A percentile compares a stretch with the other conserved stretches of the same genome.
phyloP scores from a whole-genome alignment of 1,140 invertebrate genomes.

The Aphelenchoides besseyi region DNA sequence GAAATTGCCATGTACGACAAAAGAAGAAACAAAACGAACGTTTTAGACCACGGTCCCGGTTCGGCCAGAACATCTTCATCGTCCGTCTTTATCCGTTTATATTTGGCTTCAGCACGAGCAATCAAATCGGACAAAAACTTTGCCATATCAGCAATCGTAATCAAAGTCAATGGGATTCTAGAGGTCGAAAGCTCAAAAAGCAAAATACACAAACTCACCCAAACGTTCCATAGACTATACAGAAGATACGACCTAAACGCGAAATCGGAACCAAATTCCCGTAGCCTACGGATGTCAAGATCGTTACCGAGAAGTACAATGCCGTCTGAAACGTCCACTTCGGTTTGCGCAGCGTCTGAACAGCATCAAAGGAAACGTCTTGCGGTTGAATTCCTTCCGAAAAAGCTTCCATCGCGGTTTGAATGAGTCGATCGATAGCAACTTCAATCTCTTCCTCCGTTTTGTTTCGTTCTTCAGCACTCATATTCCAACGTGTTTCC shows the following conservation, averaged over 20 bases:
- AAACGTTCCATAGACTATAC: constrained; percentile 44
- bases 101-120: constrained; percentile 22
- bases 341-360: constrained; percentile 4
- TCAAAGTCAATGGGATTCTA: constrained; percentile 51
- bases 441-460: constrained; percentile 29
- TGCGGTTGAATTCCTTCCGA: constrained; percentile 31
- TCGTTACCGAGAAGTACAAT: constrained; percentile 46
- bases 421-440: constrained; percentile 36
- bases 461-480: not conserved
- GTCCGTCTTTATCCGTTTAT: constrained; percentile 9
- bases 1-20: constrained; percentile 37
- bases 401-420: constrained; percentile 40
- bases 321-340: constrained; percentile 54
- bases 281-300: constrained; percentile 34
- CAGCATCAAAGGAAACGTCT: constrained; percentile 28
- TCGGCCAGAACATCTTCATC: constrained; percentile 36
- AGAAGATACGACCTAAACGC: constrained; percentile 45
- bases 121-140: constrained; percentile 51
- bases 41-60: constrained; percentile 26
- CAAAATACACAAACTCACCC: constrained; percentile 34
- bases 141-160: constrained; percentile 50
- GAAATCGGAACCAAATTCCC: constrained; percentile 48
- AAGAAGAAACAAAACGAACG: constrained; percentile 39
- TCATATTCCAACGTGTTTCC: not conserved
- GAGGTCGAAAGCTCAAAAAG: constrained; percentile 16